These are phyloP conservation scores for Athene noctua DNA, from an alignment of 2,113 vertebrate species.

Conservation along the genomic window DNA sequence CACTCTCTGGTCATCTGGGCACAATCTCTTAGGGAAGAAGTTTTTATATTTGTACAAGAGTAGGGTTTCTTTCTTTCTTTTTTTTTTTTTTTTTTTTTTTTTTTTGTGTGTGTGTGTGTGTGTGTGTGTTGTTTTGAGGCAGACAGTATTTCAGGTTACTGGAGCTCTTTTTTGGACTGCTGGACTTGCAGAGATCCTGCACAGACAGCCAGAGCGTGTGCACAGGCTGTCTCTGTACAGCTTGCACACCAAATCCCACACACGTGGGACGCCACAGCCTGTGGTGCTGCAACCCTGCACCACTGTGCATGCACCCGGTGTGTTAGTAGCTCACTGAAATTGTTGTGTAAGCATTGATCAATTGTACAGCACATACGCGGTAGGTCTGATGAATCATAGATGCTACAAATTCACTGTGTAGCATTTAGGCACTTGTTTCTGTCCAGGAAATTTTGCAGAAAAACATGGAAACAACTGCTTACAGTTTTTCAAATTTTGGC, in stretches of 20 bases:
- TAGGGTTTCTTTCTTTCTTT: background rate
- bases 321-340: background rate
- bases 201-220: fast-evolving
- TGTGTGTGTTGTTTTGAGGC: background rate
- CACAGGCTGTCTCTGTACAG: background rate
- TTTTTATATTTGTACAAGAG: background rate
- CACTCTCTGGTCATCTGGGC: background rate
- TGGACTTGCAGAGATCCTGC: background rate
- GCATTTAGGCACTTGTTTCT: background rate
- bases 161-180: background rate
- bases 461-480: background rate
- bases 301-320: background rate
- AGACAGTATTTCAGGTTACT: background rate
- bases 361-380: fast-evolving
- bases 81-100: background rate
- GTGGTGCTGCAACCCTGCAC: background rate
- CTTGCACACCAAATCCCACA: background rate
- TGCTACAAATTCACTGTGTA: background rate
- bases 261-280: fast-evolving
- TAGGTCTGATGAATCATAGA: background rate
- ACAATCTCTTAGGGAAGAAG: background rate
- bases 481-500: background rate
- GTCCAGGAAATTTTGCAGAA: background rate
- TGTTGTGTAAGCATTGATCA: background rate
- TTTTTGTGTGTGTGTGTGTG: no score